A percentile compares a stretch with the other conserved stretches of the same genome.
Conservation (phyloP, 2,113 vertebrate genomes). For the Gobio gobio region DNA sequence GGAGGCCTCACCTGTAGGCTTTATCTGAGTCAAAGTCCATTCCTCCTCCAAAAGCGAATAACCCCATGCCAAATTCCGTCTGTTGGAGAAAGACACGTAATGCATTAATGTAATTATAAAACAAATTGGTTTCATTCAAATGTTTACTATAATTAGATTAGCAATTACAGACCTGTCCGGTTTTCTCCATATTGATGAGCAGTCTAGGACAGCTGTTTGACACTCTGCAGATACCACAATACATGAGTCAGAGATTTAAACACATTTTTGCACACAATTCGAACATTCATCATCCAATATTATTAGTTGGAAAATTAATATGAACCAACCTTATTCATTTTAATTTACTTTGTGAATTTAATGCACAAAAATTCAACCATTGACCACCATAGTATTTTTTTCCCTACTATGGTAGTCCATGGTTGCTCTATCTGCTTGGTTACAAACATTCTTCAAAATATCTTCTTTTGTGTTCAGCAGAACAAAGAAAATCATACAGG, state of each 20-base stretch:
- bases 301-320: too few species aligned
- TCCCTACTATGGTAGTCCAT: too few species aligned
- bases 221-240: slow-evolving; percentile 71
- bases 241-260: not conserved
- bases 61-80: slow-evolving; percentile 81
- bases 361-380: too few species aligned
- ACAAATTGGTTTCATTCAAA: not conserved
- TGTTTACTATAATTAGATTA: not conserved
- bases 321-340: too few species aligned
- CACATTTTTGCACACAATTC: not conserved
- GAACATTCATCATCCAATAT: too few species aligned
- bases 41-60: slow-evolving; percentile 84
- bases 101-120: not conserved
- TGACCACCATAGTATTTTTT: too few species aligned
- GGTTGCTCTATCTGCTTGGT: too few species aligned
- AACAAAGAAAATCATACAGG: too few species aligned
- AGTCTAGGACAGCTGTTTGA: slow-evolving; percentile 84
- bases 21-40: slow-evolving; percentile 95
- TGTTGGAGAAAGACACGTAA: slow-evolving; percentile 57
- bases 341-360: too few species aligned
- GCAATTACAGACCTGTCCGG: slow-evolving; percentile 78
- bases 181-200: slow-evolving; percentile 92
- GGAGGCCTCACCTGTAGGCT: slow-evolving; percentile 84
- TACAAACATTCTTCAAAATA: too few species aligned
- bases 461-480: too few species aligned